Evolutionary conservation across 2,888 invertebrate species (phyloP).

Genomic region (Lysandra coridon): DNA sequence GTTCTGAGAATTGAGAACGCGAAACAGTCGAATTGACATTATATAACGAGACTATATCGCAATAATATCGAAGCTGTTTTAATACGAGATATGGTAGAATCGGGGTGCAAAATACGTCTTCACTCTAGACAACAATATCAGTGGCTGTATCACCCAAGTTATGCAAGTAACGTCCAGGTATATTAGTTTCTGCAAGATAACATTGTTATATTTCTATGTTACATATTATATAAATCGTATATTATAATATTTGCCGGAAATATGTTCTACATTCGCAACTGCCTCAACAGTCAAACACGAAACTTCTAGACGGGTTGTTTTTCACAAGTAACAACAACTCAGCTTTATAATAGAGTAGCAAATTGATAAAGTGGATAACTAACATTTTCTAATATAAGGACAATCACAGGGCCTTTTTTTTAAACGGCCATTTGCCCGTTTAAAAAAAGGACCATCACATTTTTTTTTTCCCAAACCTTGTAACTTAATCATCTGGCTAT

Average conservation of each 20-base stretch:
- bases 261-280: slow-evolving; percentile 7
- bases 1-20: too few species aligned
- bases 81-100: not conserved
- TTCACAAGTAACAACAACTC: not conserved
- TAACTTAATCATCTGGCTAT: too few species aligned
- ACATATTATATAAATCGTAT: slow-evolving; percentile 21
- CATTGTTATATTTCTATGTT: not conserved
- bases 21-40: too few species aligned
- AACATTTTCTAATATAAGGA: too few species aligned
- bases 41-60: too few species aligned
- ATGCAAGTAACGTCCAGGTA: slow-evolving; percentile 20
- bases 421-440: too few species aligned
- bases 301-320: not conserved
- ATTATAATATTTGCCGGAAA: slow-evolving; percentile 8
- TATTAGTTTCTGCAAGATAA: slow-evolving; percentile 26
- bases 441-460: too few species aligned
- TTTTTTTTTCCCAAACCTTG: too few species aligned
- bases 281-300: not conserved
- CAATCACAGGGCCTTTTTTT: too few species aligned
- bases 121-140: not conserved
- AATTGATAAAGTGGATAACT: too few species aligned
- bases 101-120: not conserved
- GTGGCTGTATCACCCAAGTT: not conserved
- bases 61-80: too few species aligned
- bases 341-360: not conserved